phyloP scores from a whole-genome alignment of 2,797 vertebrate species.

The Ctenopoma kingsleyae region DNA sequence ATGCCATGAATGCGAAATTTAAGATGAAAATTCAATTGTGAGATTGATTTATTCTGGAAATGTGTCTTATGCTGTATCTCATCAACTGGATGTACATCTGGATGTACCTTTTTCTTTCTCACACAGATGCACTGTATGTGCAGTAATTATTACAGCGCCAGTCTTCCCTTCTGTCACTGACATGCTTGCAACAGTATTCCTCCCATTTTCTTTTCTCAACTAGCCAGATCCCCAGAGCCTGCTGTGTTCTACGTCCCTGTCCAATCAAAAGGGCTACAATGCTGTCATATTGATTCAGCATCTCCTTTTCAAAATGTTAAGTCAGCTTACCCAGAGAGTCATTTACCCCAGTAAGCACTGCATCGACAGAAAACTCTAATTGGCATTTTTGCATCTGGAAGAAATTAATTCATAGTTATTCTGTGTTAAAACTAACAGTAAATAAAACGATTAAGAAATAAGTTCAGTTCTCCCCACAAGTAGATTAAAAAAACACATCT shows the following conservation, averaged over 20 bases:
- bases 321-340: conserved; percentile 43
- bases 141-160: conserved; percentile 16
- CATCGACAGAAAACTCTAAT: conserved; percentile 21
- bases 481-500: conserved; percentile 34
- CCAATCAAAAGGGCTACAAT: conserved; percentile 40
- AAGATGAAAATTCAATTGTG: too few species aligned
- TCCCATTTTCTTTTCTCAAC: conserved; percentile 7
- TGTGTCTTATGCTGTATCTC: conserved; percentile 5
- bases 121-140: conserved; percentile 6
- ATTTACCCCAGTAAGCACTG: conserved; percentile 23
- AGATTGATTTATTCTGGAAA: conserved; percentile 16
- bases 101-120: neutral
- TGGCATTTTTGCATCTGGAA: conserved; percentile 38
- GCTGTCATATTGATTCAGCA: conserved; percentile 47
- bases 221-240: conserved; percentile 12
- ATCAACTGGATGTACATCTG: conserved; percentile 4
- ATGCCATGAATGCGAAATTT: too few species aligned
- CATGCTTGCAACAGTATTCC: conserved; percentile 9
- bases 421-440: conserved; percentile 31
- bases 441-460: conserved; percentile 40
- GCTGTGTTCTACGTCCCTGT: conserved; percentile 19
- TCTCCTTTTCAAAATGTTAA: conserved; percentile 44
- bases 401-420: conserved; percentile 46
- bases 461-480: conserved; percentile 11
- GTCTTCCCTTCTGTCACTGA: conserved; percentile 2